Conservation (phyloP, 2,888 invertebrate genomes). For the Hemicrepidius hirtus region DNA sequence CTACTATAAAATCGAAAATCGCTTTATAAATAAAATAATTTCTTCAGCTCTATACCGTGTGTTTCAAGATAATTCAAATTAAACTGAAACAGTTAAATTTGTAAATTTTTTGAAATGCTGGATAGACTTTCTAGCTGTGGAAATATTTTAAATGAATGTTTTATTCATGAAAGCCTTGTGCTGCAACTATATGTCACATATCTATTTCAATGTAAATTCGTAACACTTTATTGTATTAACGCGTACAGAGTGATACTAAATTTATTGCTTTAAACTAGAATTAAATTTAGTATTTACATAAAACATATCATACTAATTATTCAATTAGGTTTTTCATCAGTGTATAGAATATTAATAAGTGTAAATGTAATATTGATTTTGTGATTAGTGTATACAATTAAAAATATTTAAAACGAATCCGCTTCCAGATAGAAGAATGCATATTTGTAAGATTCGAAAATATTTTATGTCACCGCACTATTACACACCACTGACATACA, state of each 20-base stretch:
- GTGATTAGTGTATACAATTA: background rate
- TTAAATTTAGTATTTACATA: background rate
- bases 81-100: background rate
- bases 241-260: background rate
- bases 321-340: background rate
- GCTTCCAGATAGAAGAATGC: background rate
- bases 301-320: slow-evolving; percentile 18
- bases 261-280: slow-evolving; percentile 5
- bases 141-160: slow-evolving; percentile 1
- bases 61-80: background rate
- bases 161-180: slow-evolving; percentile 8
- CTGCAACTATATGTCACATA: background rate
- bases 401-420: background rate
- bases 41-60: background rate
- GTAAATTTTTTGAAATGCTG: no score
- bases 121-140: no score
- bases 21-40: background rate
- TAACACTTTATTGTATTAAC: background rate
- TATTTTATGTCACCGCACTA: background rate
- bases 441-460: background rate
- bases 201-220: slow-evolving; percentile 7
- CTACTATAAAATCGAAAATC: slow-evolving; percentile 1
- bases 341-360: background rate
- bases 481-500: background rate
- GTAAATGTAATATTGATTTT: slow-evolving; percentile 3